Evolutionary conservation across 1,140 invertebrate species (phyloP), one percentile per base, ranked within the genome.

Genomic region (Temnothorax longispinosus): DNA sequence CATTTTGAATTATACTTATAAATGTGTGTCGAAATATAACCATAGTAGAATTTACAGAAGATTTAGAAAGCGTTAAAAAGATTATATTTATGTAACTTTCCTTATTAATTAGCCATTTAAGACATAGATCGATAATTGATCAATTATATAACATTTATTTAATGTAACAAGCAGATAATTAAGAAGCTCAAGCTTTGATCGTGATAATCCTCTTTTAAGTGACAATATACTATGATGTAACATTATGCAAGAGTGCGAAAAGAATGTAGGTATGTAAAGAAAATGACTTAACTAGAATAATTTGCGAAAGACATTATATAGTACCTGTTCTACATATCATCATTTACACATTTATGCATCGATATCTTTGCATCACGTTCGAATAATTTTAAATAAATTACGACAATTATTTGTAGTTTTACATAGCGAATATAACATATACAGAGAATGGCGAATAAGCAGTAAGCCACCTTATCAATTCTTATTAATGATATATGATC

Each of bases 161-260:
- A 21, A n/a, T 27, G 8, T 27, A 64, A 21, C 18, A 35, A 32
- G 2, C n/a, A 44, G 15, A 5, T 15, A 44, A n/a, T 41, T 44
- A 67, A 44, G 21, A 44, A 41, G n/a, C 27, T 27, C 10, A 27
- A 62, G 21, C 54, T 60, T 32, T 64, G 41, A 35, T 21, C 8
- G 32, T 47, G 3, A 60, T 50, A 35, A 13, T 11, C 3, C 15
- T 65, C n/a, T 3, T 8, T 77, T n/a, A 38, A 44, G 3, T 7
- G 8, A 41, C 44, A 62, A 77, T 62, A 44, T 50, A 47, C 64
- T 35, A 78, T 64, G 41, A 50, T 35, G 7, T 65, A 38, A 78
- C 11, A 21, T 65, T 78, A 65, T 35, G 41, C 74, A 78, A 78
- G 3, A 56, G 3, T 35, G n/a, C n/a, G 5, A 56, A 41, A 75